Evolutionary conservation across 2,888 invertebrate species (phyloP), one percentile per base, ranked within the genome.

Genomic region (Drosophila paracracens): DNA sequence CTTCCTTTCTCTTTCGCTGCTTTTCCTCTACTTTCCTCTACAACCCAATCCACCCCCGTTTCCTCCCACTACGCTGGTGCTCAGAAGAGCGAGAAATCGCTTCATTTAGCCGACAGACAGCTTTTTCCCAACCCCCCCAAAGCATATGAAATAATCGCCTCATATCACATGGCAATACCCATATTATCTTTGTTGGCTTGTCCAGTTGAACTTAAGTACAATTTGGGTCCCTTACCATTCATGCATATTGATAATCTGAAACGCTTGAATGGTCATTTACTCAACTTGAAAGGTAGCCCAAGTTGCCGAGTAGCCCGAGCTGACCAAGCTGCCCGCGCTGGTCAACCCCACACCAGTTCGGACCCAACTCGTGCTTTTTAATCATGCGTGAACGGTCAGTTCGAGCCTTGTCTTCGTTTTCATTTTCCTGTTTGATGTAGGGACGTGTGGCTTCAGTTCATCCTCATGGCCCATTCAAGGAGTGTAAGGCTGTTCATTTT

Each of bases 161-260:
- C 73, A 70, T 50, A 70, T 74, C 73, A 33, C 58, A 59, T 31
- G 61, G 50, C 50, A 58, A 65, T 63, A 40, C 33, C 29, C 63
- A 58, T 63, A 67, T 76, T 70, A 72, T 67, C 69, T 59, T 69
- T 58, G 35, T 53, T 71, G 70, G 33, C 25, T 40, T 72, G 72
- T 64, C 58, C 59, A 52, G 75, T 78, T 83, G 70, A 79, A 74
- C 74, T 85, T 82, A 82, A 88, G 74, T 74, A 86, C 76, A 79
- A 79, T 81, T 81, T 79, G 76, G 73, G 21, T 31, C 53, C 67
- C 59, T 62, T 63, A 36, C 63, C 63, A 72, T 68, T 59, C 85
- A 77, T 79, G 85, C 80, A 84, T 88, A 88, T 89, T 90, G 90
- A 91, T 91, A 91, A 91, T 91, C 91, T 88, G 80, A 81, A 86